Base-by-base conservation (phyloP, 1,140 invertebrate genomes). In the Colletes gigas region DNA sequence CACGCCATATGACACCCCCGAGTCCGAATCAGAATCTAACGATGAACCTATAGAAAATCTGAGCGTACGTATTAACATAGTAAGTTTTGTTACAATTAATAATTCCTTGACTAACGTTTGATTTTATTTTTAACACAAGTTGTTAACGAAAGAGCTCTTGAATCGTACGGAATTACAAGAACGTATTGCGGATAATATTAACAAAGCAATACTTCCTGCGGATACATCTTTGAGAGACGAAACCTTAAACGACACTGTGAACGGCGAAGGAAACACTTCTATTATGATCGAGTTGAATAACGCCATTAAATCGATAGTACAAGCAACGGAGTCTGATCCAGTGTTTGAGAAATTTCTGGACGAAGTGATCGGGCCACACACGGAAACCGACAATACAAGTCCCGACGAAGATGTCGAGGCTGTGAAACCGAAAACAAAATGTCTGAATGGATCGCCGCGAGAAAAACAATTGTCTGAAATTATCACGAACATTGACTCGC, bases 171-270 rank as follows among this genome's bases (percentile, higher is more conserved):
- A 94, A 74, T 73, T 94, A n/a, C 93, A 94, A 84, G 91, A 94
- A 83, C 88, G 89, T 71, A 93, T 94, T 62, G 93, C 94, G 17
- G 93, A 94, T 74, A 94, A 94, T 83, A 94, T 94, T 30, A 94
- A 94, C 67, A 93, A 91, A 89, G 92, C 91, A 7, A 92, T 93
- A 59, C 81, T 88, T 66, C 88, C 89, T 52, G 77, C 85, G 12
- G 90, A 91, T 44, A 47, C 60, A n/a, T 82, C 82, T 15, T 19
- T 69, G 1, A 91, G 82, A 69, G 90, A 92, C 30, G 87, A 90
- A 7, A 86, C 69, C 19, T 47, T 89, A 15, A 83, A 76, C 39
- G 89, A 93, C 15, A 70, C 75, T 1, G 4, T 77, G 0, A 60
- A 67, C 7, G 81, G 87, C 30, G 90, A 92, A 79, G 78, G 85